Percentiles rank a stretch among this genome's conserved stretches.
phyloP scores from a whole-genome alignment of 2,888 invertebrate species.

The Torymus auratus region DNA sequence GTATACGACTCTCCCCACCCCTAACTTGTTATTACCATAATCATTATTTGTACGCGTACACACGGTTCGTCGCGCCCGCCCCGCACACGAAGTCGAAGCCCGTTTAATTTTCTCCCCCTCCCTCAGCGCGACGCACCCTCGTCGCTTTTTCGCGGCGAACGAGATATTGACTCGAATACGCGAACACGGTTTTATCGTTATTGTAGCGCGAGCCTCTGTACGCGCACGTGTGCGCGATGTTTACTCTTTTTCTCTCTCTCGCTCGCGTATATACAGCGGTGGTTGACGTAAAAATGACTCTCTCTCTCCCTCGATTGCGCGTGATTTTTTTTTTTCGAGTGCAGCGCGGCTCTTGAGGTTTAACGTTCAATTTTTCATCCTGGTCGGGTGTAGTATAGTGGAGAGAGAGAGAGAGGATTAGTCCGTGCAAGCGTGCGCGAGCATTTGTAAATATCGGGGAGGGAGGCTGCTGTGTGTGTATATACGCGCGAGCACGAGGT shows the following conservation, averaged over 20 bases:
- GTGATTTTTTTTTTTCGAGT: slow-evolving; percentile 34
- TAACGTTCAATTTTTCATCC: slow-evolving; percentile 60
- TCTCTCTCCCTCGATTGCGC: slow-evolving; percentile 48
- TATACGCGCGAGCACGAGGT: neutral
- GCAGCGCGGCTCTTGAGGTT: slow-evolving; percentile 49
- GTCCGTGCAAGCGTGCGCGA: slow-evolving; percentile 1
- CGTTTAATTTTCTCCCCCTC: slow-evolving; percentile 49
- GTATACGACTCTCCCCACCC: neutral
- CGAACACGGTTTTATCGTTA: slow-evolving; percentile 55
- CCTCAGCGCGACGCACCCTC: slow-evolving; percentile 32
- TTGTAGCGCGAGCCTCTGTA: slow-evolving; percentile 12
- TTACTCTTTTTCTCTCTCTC: slow-evolving; percentile 28
- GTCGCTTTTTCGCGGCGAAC: slow-evolving; percentile 3
- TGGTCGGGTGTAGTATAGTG: slow-evolving; percentile 41
- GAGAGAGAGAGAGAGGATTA: slow-evolving; percentile 15
- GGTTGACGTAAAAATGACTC: slow-evolving; percentile 53
- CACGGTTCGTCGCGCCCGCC: slow-evolving; percentile 55
- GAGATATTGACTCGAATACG: slow-evolving; percentile 55
- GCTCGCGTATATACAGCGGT: neutral
- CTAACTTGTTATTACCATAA: slow-evolving; percentile 63
- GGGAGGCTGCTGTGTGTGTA: too few relatives aligned
- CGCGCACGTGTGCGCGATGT: slow-evolving; percentile 42
- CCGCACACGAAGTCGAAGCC: slow-evolving; percentile 51
- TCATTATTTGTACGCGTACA: slow-evolving; percentile 64
- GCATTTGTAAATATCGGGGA: slow-evolving; percentile 49